These are phyloP conservation scores for Anagrus nilaparvatae DNA, from an alignment of 1,140 invertebrate species.

Conservation along the genomic window DNA sequence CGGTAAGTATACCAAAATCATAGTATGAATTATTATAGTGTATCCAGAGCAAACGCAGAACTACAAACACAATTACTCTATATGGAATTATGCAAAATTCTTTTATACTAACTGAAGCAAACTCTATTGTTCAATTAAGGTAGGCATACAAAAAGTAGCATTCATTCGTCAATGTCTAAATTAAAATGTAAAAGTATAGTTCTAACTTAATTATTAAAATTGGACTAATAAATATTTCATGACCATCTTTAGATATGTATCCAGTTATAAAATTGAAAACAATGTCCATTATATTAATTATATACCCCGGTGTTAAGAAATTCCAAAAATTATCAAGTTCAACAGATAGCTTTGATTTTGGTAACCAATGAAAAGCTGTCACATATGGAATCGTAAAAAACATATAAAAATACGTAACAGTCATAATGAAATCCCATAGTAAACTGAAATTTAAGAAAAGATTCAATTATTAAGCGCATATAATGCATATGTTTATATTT, in stretches of 20 bases:
- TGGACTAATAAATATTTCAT: constrained; percentile 25
- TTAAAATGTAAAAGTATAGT: background rate
- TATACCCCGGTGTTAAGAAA: constrained; percentile 18
- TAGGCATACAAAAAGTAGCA: too few relatives aligned
- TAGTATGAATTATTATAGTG: too few relatives aligned
- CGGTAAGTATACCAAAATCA: too few relatives aligned
- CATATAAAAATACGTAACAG: constrained; percentile 21
- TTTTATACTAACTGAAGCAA: too few relatives aligned
- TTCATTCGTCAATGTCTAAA: constrained; percentile 3
- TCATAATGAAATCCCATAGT: constrained; percentile 30
- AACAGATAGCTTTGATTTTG: constrained; percentile 1
- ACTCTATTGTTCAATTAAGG: too few relatives aligned
- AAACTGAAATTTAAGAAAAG: constrained; percentile 21
- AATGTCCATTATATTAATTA: constrained; percentile 25
- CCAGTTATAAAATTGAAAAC: constrained; percentile 30
- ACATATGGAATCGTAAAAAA: constrained; percentile 25
- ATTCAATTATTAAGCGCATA: too few relatives aligned
- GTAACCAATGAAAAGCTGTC: constrained; percentile 22
- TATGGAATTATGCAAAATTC: too few relatives aligned
- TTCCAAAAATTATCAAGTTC: constrained; percentile 8
- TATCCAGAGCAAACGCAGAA: too few relatives aligned
- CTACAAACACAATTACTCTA: too few relatives aligned
- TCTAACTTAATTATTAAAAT: constrained; percentile 21
- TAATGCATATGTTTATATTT: background rate
- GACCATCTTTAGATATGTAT: constrained; percentile 18